Conservation (phyloP, 2,888 invertebrate species). For the Limnephilus lunatus region DNA sequence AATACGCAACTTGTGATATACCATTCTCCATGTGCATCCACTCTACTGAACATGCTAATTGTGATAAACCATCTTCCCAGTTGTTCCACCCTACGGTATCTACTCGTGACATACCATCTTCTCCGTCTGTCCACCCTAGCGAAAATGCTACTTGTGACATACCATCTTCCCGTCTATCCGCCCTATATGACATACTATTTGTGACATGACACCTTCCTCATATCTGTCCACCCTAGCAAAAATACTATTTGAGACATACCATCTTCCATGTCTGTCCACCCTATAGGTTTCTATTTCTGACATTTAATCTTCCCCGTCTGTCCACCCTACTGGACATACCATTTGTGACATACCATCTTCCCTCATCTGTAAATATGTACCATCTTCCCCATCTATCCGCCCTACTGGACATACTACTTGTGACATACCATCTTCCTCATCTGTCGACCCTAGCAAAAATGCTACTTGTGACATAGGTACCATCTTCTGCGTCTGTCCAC, state of each 20-base stretch:
- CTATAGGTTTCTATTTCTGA: conserved; percentile 70
- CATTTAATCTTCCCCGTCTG: not conserved
- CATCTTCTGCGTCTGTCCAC: no score
- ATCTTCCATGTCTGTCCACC: conserved; percentile 71
- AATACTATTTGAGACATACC: conserved; percentile 68
- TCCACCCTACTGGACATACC: not conserved
- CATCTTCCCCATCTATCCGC: not conserved
- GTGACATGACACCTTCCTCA: conserved; percentile 67
- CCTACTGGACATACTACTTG: no score
- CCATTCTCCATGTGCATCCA: no score
- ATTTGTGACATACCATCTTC: no score
- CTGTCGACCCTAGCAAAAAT: conserved; percentile 75
- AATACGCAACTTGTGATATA: no score
- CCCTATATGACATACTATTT: no score
- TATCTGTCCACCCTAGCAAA: conserved; percentile 74
- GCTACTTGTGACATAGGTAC: conserved; percentile 66
- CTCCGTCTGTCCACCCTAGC: conserved; percentile 73
- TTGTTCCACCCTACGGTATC: not conserved
- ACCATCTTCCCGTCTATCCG: no score
- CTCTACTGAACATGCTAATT: not conserved
- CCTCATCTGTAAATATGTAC: not conserved
- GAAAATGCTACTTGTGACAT: conserved; percentile 70
- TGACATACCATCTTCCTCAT: conserved; percentile 67
- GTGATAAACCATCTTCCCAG: not conserved
- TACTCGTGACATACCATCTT: conserved; percentile 65